phyloP scores from a whole-genome alignment of 2,888 invertebrate species.

The Listrodromus nycthemerus region DNA sequence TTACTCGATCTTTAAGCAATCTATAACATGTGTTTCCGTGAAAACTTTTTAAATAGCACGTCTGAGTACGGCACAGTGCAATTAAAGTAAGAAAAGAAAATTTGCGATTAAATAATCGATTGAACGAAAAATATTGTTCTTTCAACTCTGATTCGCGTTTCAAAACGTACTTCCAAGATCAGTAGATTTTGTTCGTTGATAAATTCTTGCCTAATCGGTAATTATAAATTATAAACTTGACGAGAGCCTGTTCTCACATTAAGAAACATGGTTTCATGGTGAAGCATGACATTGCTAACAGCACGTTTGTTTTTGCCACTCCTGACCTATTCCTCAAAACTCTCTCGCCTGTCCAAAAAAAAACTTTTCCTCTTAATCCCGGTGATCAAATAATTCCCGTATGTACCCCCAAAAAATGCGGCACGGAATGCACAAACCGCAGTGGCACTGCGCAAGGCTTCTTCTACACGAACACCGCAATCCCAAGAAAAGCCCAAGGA shows the following conservation, averaged over 20 bases:
- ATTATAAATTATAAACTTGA: conserved; percentile 29
- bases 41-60: conserved; percentile 66
- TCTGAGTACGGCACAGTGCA: conserved; percentile 67
- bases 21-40: conserved; percentile 70
- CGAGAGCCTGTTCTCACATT: conserved; percentile 47
- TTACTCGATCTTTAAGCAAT: conserved; percentile 40
- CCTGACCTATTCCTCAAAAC: conserved; percentile 54
- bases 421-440: conserved; percentile 83
- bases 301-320: conserved; percentile 83
- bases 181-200: conserved; percentile 31
- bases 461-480: conserved; percentile 81
- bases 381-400: conserved; percentile 64
- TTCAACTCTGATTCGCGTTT: conserved; percentile 60
- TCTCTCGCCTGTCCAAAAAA: conserved; percentile 30
- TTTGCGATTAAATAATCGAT: conserved; percentile 10
- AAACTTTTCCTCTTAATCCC: conserved; percentile 56
- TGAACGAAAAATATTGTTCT: conserved; percentile 33
- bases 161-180: neutral
- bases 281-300: conserved; percentile 83
- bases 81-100: conserved; percentile 13
- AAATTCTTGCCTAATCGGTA: conserved; percentile 56
- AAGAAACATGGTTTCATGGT: conserved; percentile 62
- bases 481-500: conserved; percentile 83
- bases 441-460: conserved; percentile 83
- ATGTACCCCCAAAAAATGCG: conserved; percentile 76